Evolutionary conservation across 2,888 invertebrate species (phyloP).

Genomic region (Sinhomidia bicolor): DNA sequence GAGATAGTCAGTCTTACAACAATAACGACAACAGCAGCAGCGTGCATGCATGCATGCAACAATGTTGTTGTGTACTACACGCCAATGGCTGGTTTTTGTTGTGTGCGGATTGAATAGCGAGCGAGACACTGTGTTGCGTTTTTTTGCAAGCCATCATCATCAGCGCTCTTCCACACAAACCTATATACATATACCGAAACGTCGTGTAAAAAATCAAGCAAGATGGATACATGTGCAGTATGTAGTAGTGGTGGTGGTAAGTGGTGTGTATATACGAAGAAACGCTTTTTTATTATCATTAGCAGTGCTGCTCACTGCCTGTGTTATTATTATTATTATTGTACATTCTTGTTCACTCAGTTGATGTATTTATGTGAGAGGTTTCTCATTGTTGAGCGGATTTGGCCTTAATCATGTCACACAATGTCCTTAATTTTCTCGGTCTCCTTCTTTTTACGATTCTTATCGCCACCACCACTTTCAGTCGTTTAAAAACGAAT

Average conservation of each 20-base stretch:
- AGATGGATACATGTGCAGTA: too few species aligned
- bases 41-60: too few species aligned
- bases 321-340: not conserved
- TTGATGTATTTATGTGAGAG: constrained; percentile 75
- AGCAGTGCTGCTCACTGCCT: constrained; percentile 43
- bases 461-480: constrained; percentile 69
- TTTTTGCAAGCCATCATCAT: constrained; percentile 48
- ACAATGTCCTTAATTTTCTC: constrained; percentile 76
- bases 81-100: not conserved
- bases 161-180: constrained; percentile 37
- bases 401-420: constrained; percentile 76
- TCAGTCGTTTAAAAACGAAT: constrained; percentile 56
- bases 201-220: constrained; percentile 2
- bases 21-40: not conserved
- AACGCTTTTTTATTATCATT: constrained; percentile 64
- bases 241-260: too few species aligned
- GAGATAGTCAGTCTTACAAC: constrained; percentile 22
- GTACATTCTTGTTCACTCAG: constrained; percentile 56
- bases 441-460: constrained; percentile 75
- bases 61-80: constrained; percentile 7
- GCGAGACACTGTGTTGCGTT: constrained; percentile 46
- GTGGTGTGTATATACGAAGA: too few species aligned
- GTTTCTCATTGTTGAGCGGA: constrained; percentile 75
- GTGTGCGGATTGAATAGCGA: not conserved
- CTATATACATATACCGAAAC: not conserved